Evolutionary conservation across 2,113 vertebrate genomes (phyloP), one percentile per base, ranked within the genome.

Genomic region (Lontra canadensis): DNA sequence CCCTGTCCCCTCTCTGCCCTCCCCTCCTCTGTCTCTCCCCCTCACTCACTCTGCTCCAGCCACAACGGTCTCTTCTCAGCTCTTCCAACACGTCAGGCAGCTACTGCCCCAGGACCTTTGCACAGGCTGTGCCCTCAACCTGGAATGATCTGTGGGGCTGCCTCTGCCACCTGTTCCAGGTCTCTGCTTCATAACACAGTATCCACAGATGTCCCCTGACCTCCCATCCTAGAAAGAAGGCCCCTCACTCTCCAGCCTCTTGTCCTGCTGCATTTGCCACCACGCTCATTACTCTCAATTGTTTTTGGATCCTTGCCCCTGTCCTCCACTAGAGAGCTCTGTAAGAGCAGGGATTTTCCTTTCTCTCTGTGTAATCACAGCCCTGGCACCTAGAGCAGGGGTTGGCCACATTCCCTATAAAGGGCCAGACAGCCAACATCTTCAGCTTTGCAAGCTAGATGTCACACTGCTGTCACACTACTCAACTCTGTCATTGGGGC

Each of bases 221-320:
- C 47, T 49, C 20, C 71, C 4, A 0, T 5, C 42, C 17, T 14
- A 55, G 18, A 55, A 74, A 23, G 63, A 20, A 65, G 6, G 36
- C 3, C 7, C 31, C 55, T 65, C 34, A 10, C 29, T 34, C 34
- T 21, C 29, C 25, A 23, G 12, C 34, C 83, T 4, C 34, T 42
- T 4, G 13, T 3, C 39, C 9, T 26, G 47, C 44, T 34, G 39
- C 36, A 29, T 7, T 18, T 10, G 82, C 36, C 12, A 7, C 21
- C 7, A 1, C 0, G 3, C n/a, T 17, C 73, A 42, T n/a, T 21
- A 2, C 29, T 18, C 36, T n/a, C 2, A 4, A 8, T 11, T 7
- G 8, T 12, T n/a, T 49, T 11, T 10, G 29, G 14, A 42, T 26
- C 10, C 21, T 1, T 79, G 36, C 23, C 74, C 11, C 3, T 6